phyloP scores from a whole-genome alignment of 2,797 vertebrate species.

The Falco rusticolus region DNA sequence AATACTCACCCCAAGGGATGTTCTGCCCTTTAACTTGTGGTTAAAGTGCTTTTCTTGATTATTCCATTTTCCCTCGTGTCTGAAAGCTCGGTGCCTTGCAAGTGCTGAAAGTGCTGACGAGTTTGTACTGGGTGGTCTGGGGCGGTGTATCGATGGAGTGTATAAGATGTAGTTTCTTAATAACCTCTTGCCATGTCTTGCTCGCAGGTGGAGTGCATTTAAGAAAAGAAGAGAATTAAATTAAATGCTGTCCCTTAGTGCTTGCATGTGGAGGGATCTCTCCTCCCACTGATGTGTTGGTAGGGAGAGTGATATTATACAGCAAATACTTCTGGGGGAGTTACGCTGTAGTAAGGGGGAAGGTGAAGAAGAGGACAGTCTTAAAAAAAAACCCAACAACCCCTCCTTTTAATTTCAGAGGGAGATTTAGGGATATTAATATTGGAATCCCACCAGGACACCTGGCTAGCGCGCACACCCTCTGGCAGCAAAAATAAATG shows the following conservation, averaged over 20 bases:
- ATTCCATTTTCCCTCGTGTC: not conserved
- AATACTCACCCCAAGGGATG: not conserved
- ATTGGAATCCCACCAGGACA: constrained; percentile 33
- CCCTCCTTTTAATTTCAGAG: not conserved
- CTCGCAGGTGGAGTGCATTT: not conserved
- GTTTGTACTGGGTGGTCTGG: not conserved
- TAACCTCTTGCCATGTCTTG: not conserved
- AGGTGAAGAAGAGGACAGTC: not conserved
- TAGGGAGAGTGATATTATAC: not conserved
- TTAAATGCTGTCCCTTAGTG: not conserved
- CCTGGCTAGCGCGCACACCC: not conserved
- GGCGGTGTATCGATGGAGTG: accelerated
- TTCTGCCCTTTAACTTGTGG: not conserved
- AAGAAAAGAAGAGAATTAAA: not conserved
- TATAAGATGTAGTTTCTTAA: not conserved
- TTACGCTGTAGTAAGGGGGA: not conserved
- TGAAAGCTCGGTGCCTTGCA: not conserved
- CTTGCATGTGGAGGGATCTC: not conserved
- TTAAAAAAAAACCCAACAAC: not conserved
- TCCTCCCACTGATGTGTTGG: not conserved
- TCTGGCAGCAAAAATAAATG: not conserved
- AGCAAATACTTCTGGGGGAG: not conserved
- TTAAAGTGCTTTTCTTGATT: too few species aligned
- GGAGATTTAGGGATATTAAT: not conserved
- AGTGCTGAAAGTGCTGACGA: not conserved